Evolutionary conservation across 35 echinoderm and acorn worm species (phyloP).

Genomic region (Lytechinus variegatus): DNA sequence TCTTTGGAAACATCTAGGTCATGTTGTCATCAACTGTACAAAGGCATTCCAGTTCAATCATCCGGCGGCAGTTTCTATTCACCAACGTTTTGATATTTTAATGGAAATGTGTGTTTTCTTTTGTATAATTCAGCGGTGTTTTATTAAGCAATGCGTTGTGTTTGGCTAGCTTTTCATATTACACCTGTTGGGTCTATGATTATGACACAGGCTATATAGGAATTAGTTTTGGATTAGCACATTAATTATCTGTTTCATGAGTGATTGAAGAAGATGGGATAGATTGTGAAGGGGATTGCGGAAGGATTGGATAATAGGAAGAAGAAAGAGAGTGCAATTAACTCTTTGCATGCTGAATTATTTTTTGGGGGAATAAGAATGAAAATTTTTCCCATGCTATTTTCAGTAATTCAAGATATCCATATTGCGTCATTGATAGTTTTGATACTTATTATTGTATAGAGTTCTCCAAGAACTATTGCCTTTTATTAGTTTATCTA

Average conservation of each 20-base stretch:
- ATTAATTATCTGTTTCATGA: neutral
- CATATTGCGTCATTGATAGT: too few relatives aligned
- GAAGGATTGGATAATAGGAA: neutral
- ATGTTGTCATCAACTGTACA: neutral
- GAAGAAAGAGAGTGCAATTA: too few relatives aligned
- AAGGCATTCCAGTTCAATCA: neutral
- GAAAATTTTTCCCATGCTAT: too few relatives aligned
- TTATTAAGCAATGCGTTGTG: neutral
- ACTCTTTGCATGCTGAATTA: too few relatives aligned
- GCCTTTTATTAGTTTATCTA: too few relatives aligned
- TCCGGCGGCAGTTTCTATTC: neutral
- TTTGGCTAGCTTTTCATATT: too few relatives aligned
- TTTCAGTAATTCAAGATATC: too few relatives aligned
- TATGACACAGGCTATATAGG: neutral
- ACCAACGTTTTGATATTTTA: neutral
- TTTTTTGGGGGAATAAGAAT: too few relatives aligned
- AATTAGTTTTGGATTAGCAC: neutral
- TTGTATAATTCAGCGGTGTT: neutral
- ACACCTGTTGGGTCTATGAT: too few relatives aligned
- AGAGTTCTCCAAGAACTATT: too few relatives aligned
- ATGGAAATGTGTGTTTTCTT: neutral
- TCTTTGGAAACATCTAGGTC: neutral
- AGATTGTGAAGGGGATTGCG: neutral
- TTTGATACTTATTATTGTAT: too few relatives aligned
- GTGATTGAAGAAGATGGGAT: neutral